phyloP scores from a whole-genome alignment of 2,797 vertebrate genomes.

The Alcedo atthis region DNA sequence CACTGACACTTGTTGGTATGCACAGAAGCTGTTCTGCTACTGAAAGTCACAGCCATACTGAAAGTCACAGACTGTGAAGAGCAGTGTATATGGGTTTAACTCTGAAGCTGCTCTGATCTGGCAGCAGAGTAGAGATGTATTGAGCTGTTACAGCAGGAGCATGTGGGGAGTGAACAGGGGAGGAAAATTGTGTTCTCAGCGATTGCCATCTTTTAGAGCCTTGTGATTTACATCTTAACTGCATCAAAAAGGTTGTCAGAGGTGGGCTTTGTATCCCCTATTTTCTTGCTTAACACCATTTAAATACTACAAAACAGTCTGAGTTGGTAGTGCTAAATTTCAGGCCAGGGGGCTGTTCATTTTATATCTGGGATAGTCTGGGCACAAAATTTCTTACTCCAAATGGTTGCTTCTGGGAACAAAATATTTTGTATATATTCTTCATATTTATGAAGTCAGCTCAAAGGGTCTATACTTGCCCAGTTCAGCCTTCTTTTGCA shows the following conservation, averaged over 20 bases:
- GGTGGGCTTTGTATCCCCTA: neutral
- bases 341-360: neutral
- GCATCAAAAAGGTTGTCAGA: neutral
- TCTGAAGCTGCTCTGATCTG: neutral
- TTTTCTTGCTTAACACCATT: neutral
- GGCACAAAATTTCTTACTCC: neutral
- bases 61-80: neutral
- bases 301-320: neutral
- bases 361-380: neutral
- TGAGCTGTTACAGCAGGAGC: neutral
- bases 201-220: neutral
- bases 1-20: neutral
- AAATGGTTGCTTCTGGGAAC: neutral
- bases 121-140: neutral
- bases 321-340: neutral
- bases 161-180: neutral
- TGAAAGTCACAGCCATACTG: neutral
- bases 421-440: neutral
- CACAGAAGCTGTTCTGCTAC: neutral
- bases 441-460: neutral
- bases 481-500: neutral
- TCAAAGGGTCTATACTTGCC: neutral
- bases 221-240: neutral
- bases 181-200: neutral
- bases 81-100: neutral